Conservation (phyloP, 2,113 vertebrate species). For the Natator depressus region DNA sequence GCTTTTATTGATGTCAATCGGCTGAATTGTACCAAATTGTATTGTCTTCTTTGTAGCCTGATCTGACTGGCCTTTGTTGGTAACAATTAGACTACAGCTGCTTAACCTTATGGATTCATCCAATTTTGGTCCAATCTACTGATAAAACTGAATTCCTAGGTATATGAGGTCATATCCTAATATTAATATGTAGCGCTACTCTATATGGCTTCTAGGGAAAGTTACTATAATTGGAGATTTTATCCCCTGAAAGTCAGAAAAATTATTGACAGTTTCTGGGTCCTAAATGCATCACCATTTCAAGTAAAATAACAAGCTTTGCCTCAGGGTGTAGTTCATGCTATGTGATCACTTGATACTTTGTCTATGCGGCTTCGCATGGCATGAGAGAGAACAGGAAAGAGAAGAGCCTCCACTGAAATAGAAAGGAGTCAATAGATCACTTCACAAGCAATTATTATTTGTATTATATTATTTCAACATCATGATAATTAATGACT, state of each 20-base stretch:
- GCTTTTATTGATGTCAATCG: not conserved
- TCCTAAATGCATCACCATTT: conserved; percentile 68
- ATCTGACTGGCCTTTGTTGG: not conserved
- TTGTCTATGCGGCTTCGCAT: conserved; percentile 45
- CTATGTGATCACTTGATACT: conserved; percentile 71
- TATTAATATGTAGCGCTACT: not conserved
- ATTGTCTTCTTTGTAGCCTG: not conserved
- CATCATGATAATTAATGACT: conserved; percentile 66
- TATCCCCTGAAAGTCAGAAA: conserved; percentile 64
- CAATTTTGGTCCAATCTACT: not conserved
- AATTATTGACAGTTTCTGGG: conserved; percentile 68
- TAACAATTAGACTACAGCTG: conserved; percentile 43
- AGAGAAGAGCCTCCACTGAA: conserved; percentile 25
- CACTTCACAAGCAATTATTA: conserved; percentile 45
- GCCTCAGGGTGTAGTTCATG: conserved; percentile 66
- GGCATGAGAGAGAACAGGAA: conserved; percentile 26
- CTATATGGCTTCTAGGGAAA: conserved; percentile 20
- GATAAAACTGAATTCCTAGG: conserved; percentile 11
- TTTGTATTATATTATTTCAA: conserved; percentile 67
- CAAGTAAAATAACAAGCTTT: conserved; percentile 72
- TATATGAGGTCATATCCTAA: not conserved
- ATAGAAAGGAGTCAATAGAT: conserved; percentile 55
- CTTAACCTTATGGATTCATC: not conserved
- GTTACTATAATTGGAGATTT: conserved; percentile 57
- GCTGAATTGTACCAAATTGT: not conserved